phyloP scores from a whole-genome alignment of 2,888 invertebrate genomes.

The Platynereis dumerilii region DNA sequence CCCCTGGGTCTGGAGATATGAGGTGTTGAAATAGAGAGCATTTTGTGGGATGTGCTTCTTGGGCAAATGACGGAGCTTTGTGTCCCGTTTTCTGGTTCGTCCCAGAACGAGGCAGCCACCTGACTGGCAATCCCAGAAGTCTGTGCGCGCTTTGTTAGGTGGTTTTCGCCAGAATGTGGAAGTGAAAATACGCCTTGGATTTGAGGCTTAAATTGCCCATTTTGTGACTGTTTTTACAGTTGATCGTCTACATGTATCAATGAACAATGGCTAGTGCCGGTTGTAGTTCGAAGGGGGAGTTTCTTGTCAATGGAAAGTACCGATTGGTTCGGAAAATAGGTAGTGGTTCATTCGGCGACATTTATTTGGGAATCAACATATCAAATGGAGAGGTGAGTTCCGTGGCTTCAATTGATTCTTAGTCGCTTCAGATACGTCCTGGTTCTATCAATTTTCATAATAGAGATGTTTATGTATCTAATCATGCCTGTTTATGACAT shows the following conservation, averaged over 20 bases:
- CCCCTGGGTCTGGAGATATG: too few relatives aligned
- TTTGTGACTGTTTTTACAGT: conserved; percentile 3
- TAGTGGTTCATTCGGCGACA: conserved; percentile 63
- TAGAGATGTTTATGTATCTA: too few relatives aligned
- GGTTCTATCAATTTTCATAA: background rate
- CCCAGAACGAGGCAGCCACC: too few relatives aligned
- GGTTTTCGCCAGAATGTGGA: conserved; percentile 17
- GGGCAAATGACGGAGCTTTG: too few relatives aligned
- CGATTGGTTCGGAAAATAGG: conserved; percentile 62
- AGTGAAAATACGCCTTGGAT: conserved; percentile 11
- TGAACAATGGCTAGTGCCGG: conserved; percentile 24
- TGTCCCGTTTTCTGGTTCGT: too few relatives aligned
- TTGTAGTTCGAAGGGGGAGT: conserved; percentile 54
- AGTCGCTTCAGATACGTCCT: background rate
- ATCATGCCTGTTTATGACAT: too few relatives aligned
- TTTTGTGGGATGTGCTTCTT: too few relatives aligned
- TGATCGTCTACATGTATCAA: conserved; percentile 14
- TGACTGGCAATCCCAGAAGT: conserved; percentile 13
- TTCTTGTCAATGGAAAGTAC: conserved; percentile 61
- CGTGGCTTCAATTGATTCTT: background rate
- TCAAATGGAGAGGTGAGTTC: conserved; percentile 58
- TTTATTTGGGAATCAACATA: conserved; percentile 61
- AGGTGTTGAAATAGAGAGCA: too few relatives aligned
- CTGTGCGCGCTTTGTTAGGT: conserved; percentile 25
- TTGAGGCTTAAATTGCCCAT: conserved; percentile 7